Base-by-base conservation (phyloP, 2,113 vertebrate species). In the Callipepla californica region DNA sequence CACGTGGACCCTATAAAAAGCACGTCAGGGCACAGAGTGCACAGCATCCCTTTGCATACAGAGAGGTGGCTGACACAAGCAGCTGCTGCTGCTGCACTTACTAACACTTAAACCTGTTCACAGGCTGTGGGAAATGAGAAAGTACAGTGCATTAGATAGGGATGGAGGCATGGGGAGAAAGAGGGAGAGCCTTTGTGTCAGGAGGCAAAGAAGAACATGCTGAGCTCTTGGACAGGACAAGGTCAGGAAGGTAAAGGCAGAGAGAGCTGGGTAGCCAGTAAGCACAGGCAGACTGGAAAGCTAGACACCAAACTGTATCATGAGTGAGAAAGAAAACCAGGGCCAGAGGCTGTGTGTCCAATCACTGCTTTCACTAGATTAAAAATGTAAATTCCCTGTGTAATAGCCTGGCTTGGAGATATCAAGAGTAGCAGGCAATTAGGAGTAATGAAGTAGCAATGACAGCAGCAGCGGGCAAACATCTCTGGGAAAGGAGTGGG, bases 341-440 rank as follows among this genome's bases (percentile, higher is more conserved):
- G 65, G 76, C 85, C 34, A 16, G 69, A 88, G 58, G 69, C 76
- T 86, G 48, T 7, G 45, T 70, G 51, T 72, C 82, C 73, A 78
- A 13, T 80, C 73, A 34, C 2, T 78, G 48, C 73, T 92, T 72
- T 90, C 87, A 86, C 73, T 91, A 75, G 76, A 91, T 94, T 88
- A 88, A 91, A 95, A 83, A 92, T 78, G 38, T 58, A 79, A 93
- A 95, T 91, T 94, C 90, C 66, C 66, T 23, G 26, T 38, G 66
- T 53, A n/a, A 42, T 17, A 38, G 76, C 51, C 61, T 87, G 79
- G 68, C 79, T 91, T 57, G 68, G 65, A 90, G 73, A 72, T 26
- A 90, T 7, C 5, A 5, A 68, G 68, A 90, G 44, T 36, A 95
- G 67, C 44, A 72, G 85, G 82, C 79, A 86, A 80, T 94, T 88